Base-by-base conservation (phyloP, 2,888 invertebrate species). In the Tipula vernalis region DNA sequence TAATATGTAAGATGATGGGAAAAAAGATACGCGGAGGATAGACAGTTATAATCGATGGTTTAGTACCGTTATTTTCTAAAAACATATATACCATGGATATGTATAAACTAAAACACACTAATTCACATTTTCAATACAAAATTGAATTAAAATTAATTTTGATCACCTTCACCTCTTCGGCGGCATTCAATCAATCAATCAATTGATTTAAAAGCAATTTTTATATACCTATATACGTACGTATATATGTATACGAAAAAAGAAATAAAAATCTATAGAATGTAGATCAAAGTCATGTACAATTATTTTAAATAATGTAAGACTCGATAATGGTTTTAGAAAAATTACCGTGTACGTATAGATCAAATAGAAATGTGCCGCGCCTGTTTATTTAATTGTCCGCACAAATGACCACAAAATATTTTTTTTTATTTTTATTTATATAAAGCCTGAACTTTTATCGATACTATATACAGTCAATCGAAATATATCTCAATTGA, bases 131-230 rank as follows among this genome's bases (percentile, higher is more conserved):
- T 71, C 71, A 71, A 71, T 18, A 12, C 28, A 71, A 39, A 39
- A 71, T 28, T 71, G 28, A 71, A 71, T 71, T 71, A 71, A 28
- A 71, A 71, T 71, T 71, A 10, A 71, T 28, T 28, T 71, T 71
- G 71, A 71, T 71, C 71, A 71, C 71, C 71, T 71, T 71, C 71
- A 71, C 71, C 28, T 71, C 71, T 28, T 71, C 71, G 71, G 71
- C 71, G 71, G 71, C 71, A 71, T 71, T 71, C 71, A 71, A 71
- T 71, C 71, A 71, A 71, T 71, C 71, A 71, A 71, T 71, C 71
- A 71, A 71, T 71, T 18, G 57, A 57, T 57, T 18, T 18, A 71
- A 71, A 71, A 71, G 71, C 71, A 71, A 71, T 28, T 51, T 71
- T 6, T n/a, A 51, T n/a, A 51, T 51, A 51, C 41, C 28, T 28